Conservation (phyloP, 2,113 vertebrate genomes). For the Craseonycteris thonglongyai region DNA sequence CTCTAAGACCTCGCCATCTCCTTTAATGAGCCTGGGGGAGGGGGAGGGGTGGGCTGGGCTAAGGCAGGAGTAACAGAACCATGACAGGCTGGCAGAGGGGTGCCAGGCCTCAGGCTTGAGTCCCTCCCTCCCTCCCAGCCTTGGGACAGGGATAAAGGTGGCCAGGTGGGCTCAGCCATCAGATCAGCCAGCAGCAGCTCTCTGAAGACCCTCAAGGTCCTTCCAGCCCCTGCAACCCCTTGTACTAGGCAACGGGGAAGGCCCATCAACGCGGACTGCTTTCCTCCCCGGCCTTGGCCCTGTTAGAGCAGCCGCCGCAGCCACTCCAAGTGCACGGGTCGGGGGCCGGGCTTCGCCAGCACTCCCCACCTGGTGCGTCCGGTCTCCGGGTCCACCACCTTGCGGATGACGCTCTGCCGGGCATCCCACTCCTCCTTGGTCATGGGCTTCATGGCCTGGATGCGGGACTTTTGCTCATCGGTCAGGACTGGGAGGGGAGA, state of each 20-base stretch:
- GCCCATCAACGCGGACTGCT: neutral
- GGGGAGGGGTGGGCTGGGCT: neutral
- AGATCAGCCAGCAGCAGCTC: accelerated
- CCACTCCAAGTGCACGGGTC: accelerated
- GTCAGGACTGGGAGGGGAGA: constrained; percentile 84
- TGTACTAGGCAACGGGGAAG: neutral
- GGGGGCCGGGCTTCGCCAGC: accelerated
- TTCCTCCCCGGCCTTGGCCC: neutral
- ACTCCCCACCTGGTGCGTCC: constrained; percentile 90
- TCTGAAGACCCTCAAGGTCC: neutral
- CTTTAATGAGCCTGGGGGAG: constrained; percentile 88
- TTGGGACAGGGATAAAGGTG: neutral
- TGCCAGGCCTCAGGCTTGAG: neutral
- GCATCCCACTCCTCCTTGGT: constrained; percentile 97
- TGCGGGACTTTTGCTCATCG: constrained; percentile 93
- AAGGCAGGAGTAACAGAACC: neutral
- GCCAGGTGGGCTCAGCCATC: neutral
- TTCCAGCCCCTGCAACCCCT: too few relatives aligned
- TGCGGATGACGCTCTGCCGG: constrained; percentile 91
- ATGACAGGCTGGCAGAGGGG: neutral
- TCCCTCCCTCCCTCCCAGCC: neutral
- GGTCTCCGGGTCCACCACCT: constrained; percentile 90
- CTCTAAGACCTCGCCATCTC: constrained; percentile 95
- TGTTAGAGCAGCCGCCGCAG: neutral
- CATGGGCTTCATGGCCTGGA: constrained; percentile 94